These are phyloP conservation scores for Siphamia tubifer DNA, from an alignment of 2,113 vertebrate genomes.

Conservation along the genomic window DNA sequence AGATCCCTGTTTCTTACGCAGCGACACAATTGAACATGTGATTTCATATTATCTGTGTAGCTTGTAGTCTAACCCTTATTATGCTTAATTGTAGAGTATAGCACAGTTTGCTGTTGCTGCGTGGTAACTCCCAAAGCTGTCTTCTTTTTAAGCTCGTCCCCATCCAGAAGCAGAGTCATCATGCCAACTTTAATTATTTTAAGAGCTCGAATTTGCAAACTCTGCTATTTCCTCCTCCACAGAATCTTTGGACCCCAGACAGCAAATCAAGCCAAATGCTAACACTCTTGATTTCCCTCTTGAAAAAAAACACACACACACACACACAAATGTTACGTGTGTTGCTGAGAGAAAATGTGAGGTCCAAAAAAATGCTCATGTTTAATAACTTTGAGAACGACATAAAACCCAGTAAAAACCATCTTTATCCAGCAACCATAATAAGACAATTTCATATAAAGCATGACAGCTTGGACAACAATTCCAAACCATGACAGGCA, in stretches of 20 bases:
- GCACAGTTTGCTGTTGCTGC: slow-evolving; percentile 19
- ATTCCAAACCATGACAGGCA: slow-evolving; percentile 48
- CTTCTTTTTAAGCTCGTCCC: slow-evolving; percentile 48
- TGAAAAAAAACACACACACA: slow-evolving; percentile 53
- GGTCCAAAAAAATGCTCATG: slow-evolving; percentile 38
- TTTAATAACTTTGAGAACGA: slow-evolving; percentile 43
- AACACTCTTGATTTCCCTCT: slow-evolving; percentile 65
- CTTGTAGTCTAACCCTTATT: slow-evolving; percentile 34
- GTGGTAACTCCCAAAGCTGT: slow-evolving; percentile 42
- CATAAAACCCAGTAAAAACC: not conserved
- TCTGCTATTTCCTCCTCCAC: slow-evolving; percentile 62
- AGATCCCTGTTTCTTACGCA: slow-evolving; percentile 25
- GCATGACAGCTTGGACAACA: slow-evolving; percentile 46
- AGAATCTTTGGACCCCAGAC: slow-evolving; percentile 58
- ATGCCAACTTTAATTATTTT: slow-evolving; percentile 81
- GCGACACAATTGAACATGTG: slow-evolving; percentile 21
- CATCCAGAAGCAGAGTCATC: slow-evolving; percentile 58
- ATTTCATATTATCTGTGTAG: slow-evolving; percentile 23
- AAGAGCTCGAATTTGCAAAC: slow-evolving; percentile 76
- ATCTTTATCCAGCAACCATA: slow-evolving; percentile 17
- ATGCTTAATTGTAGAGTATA: slow-evolving; percentile 8
- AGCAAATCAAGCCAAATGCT: slow-evolving; percentile 71
- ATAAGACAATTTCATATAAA: slow-evolving; percentile 18
- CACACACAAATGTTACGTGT: slow-evolving; percentile 41
- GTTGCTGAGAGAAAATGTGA: slow-evolving; percentile 28